A percentile compares a stretch with the other conserved stretches of the same genome.
These are phyloP conservation scores for Mionectes macconnelli DNA, from an alignment of 2,113 vertebrate species.

Conservation along the genomic window DNA sequence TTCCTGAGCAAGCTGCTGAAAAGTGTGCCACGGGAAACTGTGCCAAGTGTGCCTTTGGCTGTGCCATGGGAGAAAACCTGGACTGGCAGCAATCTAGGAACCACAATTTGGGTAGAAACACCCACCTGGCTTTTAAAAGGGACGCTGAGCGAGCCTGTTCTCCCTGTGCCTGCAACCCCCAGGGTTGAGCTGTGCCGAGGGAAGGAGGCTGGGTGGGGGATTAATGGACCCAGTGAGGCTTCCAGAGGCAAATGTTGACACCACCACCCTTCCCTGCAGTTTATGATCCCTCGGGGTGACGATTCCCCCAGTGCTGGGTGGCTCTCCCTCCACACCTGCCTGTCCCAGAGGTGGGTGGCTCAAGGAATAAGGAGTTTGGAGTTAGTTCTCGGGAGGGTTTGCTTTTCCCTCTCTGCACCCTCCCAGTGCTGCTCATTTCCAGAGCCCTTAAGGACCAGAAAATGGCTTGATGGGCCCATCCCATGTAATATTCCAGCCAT, in stretches of 20 bases:
- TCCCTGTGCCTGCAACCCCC: not conserved
- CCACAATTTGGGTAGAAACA: not conserved
- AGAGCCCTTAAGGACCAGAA: constrained; percentile 48
- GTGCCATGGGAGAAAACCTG: not conserved
- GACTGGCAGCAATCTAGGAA: not conserved
- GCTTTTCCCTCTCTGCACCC: not conserved
- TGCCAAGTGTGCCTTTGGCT: too few relatives aligned
- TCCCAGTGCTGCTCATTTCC: constrained; percentile 47
- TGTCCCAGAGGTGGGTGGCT: not conserved
- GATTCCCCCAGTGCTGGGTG: not conserved
- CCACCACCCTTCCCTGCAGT: not conserved
- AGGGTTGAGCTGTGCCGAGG: not conserved
- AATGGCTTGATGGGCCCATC: constrained; percentile 59
- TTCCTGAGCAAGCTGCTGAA: not conserved
- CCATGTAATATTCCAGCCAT: constrained; percentile 44
- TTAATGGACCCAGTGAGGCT: not conserved
- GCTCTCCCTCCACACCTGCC: not conserved
- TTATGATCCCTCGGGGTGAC: constrained; percentile 8
- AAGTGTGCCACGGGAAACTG: too few relatives aligned
- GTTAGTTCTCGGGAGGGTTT: not conserved
- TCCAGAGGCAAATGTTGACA: not conserved
- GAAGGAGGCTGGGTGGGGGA: not conserved
- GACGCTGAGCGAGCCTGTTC: not conserved
- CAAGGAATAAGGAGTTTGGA: constrained; percentile 34
- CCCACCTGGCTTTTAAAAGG: not conserved